A percentile compares a stretch with the other conserved stretches of the same genome.
Evolutionary conservation across 37 sponge, comb jelly and placozoan species (phyloP).

Genomic region (Diacarnus erythraeanus): DNA sequence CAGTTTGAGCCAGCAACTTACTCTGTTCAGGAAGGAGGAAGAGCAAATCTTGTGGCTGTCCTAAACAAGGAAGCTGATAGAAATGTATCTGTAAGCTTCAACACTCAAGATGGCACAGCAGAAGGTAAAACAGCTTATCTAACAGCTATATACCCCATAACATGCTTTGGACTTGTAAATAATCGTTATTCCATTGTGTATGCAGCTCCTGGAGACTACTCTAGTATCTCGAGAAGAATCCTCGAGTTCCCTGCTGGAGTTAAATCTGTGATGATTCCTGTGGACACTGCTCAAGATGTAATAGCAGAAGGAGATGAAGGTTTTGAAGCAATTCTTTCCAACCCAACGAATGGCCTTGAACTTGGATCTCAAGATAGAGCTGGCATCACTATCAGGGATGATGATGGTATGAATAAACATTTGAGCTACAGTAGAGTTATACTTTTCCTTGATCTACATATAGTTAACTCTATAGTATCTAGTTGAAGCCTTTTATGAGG

Average conservation of each 20-base stretch:
- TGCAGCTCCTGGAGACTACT: not conserved
- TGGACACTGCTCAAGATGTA: constrained; percentile 34
- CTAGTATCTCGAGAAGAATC: not conserved
- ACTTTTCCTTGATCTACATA: too few species aligned
- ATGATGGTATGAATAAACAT: constrained; percentile 30
- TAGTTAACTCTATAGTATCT: too few species aligned
- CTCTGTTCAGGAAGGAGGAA: too few species aligned
- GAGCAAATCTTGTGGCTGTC: too few species aligned
- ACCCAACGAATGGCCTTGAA: not conserved
- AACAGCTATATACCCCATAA: too few species aligned
- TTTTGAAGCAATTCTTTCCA: constrained; percentile 28
- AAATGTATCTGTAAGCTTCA: too few species aligned
- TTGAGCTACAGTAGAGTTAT: too few species aligned
- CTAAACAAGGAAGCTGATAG: too few species aligned
- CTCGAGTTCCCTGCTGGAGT: constrained; percentile 21
- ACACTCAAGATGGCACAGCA: too few species aligned
- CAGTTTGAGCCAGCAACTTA: too few species aligned
- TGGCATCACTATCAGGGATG: constrained; percentile 24
- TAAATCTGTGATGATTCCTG: not conserved
- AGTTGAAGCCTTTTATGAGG: not conserved
- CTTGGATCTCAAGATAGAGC: not conserved
- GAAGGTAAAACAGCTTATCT: too few species aligned
- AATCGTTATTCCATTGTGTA: not conserved
- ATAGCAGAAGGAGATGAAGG: constrained; percentile 25
- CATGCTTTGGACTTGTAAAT: too few species aligned